Evolutionary conservation across 2,797 vertebrate species (phyloP), one percentile per base, ranked within the genome.

Genomic region (Cirrhinus mrigala): DNA sequence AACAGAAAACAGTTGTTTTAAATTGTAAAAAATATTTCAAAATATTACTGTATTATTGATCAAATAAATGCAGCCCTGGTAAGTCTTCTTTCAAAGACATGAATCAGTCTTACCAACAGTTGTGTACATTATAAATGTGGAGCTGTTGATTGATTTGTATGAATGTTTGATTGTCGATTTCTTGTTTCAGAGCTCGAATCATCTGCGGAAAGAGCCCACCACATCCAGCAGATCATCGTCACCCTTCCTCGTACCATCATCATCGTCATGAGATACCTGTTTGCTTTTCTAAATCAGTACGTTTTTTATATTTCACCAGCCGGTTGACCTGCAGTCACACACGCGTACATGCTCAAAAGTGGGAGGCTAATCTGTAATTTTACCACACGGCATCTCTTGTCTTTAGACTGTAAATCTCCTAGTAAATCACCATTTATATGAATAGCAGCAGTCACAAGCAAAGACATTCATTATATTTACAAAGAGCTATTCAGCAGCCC

Each of bases 251-350:
- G 97, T 15, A 95, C 96, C 52, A 95, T 98, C 93, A 96, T 99
- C 79, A 95, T 99, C 62, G 97, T 99, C 94, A 98, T 99, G 97
- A 96, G 98, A 98, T 99, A 99, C 85, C 96, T 99, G 89, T 99
- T 99, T 90, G 97, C 98, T 37, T 99, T 99, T 93, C 96, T 99
- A 73, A 99, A 99, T 87, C 98, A 99, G 98, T 99, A 92, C 97
- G 98, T 96, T 50, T 96, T 50, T 56, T 4, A 1, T 54, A 9
- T 66, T 14, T 50, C 79, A 77, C 50, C 58, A 22, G 46, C 6
- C 84, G 48, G 10, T 37, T 5, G 50, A 68, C 14, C 58, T 44
- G 12, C 58, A 52, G 3, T 40, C 27, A 52, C 73, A 83, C 60
- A 54, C 10, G 1, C 20, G 9, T 14, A 60, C 40, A n/a, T 2